Percentiles rank a stretch among this genome's conserved stretches.
phyloP scores from a whole-genome alignment of 2,888 invertebrate species.

The Phyllotreta striolata region DNA sequence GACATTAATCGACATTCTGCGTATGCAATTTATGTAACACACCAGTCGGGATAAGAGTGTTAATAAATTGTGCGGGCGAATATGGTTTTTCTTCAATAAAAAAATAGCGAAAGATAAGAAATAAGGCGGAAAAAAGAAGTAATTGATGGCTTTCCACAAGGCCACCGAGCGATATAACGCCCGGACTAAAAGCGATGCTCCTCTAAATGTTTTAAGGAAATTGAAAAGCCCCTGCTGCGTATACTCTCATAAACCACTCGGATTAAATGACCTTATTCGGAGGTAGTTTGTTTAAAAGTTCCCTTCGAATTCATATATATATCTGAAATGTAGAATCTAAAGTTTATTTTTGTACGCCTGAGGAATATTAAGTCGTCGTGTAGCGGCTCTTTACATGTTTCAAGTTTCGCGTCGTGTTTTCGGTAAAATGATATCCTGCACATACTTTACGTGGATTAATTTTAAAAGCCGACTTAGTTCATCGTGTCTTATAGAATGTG shows the following conservation, averaged over 20 bases:
- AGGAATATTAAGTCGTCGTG: constrained; percentile 31
- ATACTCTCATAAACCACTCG: constrained; percentile 36
- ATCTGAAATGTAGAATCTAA: constrained; percentile 41
- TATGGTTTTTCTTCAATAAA: neutral
- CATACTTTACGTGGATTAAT: neutral
- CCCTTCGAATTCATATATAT: constrained; percentile 42
- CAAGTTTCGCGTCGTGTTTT: constrained; percentile 11
- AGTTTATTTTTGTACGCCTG: constrained; percentile 41
- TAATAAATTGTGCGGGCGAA: no score
- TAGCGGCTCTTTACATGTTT: constrained; percentile 11
- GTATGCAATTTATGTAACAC: no score
- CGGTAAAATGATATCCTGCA: neutral
- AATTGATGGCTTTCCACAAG: constrained; percentile 20
- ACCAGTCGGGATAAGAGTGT: no score
- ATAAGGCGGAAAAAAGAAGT: constrained; percentile 16
- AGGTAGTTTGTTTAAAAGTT: constrained; percentile 43
- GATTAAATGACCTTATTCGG: constrained; percentile 43
- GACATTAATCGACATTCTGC: no score
- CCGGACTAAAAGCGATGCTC: constrained; percentile 13
- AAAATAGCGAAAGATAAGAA: constrained; percentile 2
- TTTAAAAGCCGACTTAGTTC: no score
- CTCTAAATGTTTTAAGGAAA: constrained; percentile 35
- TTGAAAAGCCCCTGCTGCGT: constrained; percentile 29
- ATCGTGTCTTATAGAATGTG: no score
- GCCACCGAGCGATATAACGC: constrained; percentile 3